Conservation (phyloP, 2,797 vertebrate genomes). For the Typhlichthys subterraneus region DNA sequence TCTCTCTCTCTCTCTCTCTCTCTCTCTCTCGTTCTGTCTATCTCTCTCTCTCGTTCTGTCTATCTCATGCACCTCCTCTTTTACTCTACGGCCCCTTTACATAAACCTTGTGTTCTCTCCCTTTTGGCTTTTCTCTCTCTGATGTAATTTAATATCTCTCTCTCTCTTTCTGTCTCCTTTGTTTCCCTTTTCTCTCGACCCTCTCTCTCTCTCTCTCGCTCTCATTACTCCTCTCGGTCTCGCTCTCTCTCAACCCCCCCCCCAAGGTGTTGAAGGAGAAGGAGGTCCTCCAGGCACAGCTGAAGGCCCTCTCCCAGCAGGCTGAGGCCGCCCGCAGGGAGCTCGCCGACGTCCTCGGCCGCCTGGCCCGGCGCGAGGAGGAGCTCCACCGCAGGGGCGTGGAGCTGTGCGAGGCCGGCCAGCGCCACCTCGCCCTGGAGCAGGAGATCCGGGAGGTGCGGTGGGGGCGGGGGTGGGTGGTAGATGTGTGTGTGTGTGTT, state of each 20-base stretch:
- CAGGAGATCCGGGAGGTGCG: conserved; percentile 81
- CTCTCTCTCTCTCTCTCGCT: not conserved
- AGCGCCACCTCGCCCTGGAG: conserved; percentile 80
- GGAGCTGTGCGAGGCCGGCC: conserved; percentile 80
- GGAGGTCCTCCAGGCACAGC: conserved; percentile 80
- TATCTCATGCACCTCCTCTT: conserved; percentile 48
- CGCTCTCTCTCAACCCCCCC: not conserved
- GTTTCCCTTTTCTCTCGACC: conserved; percentile 12
- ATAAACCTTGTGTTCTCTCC: conserved; percentile 41
- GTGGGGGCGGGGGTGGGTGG: not conserved
- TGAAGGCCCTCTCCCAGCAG: conserved; percentile 84
- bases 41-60: conserved; percentile 48
- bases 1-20: conserved; percentile 32
- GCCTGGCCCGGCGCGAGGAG: conserved; percentile 88
- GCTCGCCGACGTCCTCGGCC: conserved; percentile 82
- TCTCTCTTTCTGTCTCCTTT: conserved; percentile 4
- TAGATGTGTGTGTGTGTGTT: not conserved
- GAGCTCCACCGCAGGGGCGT: conserved; percentile 83
- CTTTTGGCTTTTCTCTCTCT: not conserved
- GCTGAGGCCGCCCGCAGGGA: conserved; percentile 85
- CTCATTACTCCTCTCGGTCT: not conserved
- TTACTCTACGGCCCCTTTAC: conserved; percentile 55
- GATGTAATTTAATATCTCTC: not conserved
- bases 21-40: conserved; percentile 50
- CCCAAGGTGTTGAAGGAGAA: conserved; percentile 83